These are phyloP conservation scores for Asobara japonica DNA, from an alignment of 1,140 invertebrate genomes.

Conservation along the genomic window DNA sequence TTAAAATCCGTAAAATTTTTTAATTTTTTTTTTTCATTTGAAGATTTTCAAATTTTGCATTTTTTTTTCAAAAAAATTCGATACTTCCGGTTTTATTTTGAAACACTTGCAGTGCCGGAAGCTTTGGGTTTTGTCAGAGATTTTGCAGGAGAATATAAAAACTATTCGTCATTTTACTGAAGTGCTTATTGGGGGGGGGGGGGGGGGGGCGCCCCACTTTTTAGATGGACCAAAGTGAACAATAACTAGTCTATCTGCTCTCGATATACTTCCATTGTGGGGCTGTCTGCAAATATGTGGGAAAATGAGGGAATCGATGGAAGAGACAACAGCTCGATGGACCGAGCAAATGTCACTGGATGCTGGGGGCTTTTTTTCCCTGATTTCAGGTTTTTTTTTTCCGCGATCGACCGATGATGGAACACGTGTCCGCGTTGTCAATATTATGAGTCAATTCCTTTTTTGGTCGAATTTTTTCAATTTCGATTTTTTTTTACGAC, in stretches of 20 bases:
- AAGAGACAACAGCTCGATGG: slow-evolving; percentile 24
- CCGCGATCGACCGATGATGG: background rate
- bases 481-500: too few species aligned
- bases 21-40: too few species aligned
- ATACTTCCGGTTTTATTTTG: too few species aligned
- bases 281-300: slow-evolving; percentile 33
- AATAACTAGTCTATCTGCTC: slow-evolving; percentile 26
- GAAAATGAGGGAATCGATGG: slow-evolving; percentile 28
- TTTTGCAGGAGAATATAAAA: too few species aligned
- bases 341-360: slow-evolving; percentile 30
- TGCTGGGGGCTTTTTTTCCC: background rate
- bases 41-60: too few species aligned
- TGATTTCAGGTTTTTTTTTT: background rate
- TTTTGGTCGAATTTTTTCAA: too few species aligned
- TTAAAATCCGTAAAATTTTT: too few species aligned
- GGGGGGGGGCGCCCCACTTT: slow-evolving; percentile 36
- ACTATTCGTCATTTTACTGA: too few species aligned
- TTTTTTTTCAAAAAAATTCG: too few species aligned
- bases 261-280: slow-evolving; percentile 35
- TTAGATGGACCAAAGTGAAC: slow-evolving; percentile 6
- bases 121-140: too few species aligned
- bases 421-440: background rate
- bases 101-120: too few species aligned
- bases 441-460: background rate
- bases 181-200: too few species aligned